Evolutionary conservation across 1,140 invertebrate genomes (phyloP), one percentile per base, ranked within the genome.

Genomic region (Tetramorium alpestre): DNA sequence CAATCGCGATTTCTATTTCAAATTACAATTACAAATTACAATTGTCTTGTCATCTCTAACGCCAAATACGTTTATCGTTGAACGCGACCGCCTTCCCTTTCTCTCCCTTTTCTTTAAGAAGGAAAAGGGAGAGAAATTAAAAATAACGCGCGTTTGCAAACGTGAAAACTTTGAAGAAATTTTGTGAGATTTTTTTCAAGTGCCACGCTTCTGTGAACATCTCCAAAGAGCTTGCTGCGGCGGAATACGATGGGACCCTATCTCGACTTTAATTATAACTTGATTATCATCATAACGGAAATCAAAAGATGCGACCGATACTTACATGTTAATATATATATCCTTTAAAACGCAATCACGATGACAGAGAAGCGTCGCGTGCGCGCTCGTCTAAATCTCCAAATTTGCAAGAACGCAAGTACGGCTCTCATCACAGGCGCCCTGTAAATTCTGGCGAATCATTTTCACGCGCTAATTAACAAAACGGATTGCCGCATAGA

Each of bases 391-490:
- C 49, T 41, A 81, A 81, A 56, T 69, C 33, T 33, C 33, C 4
- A 33, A 4, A 33, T 33, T 33, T 51, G 41, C 28, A 65, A 47
- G 22, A 18, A 70, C 11, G 18, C 41, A 11, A 10, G 10, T 41
- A 11, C 64, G 16, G 7, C 22, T 8, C 13, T 16, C 38, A 2
- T 18, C 64, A 3, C 49, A 47, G 38, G 44, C 16, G 78, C 5
- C 38, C 4, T 6, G 41, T 73, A 73, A 73, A 82, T 82, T 82
- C 38, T 47, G 51, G n/a, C 51, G 25, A 60, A 73, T 73, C 54
- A 41, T 82, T 73, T 73, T 73, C 80, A 82, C 16, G 28, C 58
- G 22, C 76, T 88, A 87, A 85, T 89, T 89, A 86, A 89, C 76
- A 86, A 86, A 86, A 86, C 54, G 47, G 22, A 88, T 88, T 64